Evolutionary conservation across 2,888 invertebrate genomes (phyloP).

Genomic region (Eudemis profundana): DNA sequence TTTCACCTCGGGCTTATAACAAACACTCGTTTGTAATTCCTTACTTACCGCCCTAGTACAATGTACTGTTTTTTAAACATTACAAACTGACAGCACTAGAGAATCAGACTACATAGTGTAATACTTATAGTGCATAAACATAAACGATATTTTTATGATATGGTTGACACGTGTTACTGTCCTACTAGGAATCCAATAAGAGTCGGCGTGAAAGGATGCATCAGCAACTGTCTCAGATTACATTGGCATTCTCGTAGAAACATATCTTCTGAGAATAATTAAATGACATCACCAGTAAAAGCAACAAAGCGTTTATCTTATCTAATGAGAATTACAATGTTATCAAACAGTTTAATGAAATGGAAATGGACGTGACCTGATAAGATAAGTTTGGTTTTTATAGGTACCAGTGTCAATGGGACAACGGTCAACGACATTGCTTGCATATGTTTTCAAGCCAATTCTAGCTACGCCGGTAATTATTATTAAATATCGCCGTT

Average conservation of each 20-base stretch:
- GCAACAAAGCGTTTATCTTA: constrained; percentile 14
- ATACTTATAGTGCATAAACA: too few relatives aligned
- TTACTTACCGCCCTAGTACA: too few relatives aligned
- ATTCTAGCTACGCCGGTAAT: too few relatives aligned
- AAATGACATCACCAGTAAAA: not conserved
- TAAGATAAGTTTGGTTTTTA: constrained; percentile 2
- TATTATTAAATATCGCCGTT: too few relatives aligned
- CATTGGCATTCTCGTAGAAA: not conserved
- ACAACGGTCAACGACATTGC: too few relatives aligned
- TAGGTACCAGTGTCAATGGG: constrained; percentile 5
- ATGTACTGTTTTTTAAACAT: too few relatives aligned
- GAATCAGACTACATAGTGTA: too few relatives aligned
- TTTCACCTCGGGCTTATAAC: too few relatives aligned
- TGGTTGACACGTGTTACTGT: not conserved
- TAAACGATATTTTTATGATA: too few relatives aligned
- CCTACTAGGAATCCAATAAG: not conserved
- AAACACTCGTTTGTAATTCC: too few relatives aligned
- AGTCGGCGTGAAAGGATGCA: not conserved
- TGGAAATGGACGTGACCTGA: constrained; percentile 8
- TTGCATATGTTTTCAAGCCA: not conserved
- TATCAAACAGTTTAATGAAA: constrained; percentile 20
- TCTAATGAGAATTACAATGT: constrained; percentile 24
- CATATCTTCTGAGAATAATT: constrained; percentile 8
- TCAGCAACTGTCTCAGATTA: constrained; percentile 1
- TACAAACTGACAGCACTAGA: too few relatives aligned